phyloP scores from a whole-genome alignment of 2,797 vertebrate species.

The Galagoides demidoff region DNA sequence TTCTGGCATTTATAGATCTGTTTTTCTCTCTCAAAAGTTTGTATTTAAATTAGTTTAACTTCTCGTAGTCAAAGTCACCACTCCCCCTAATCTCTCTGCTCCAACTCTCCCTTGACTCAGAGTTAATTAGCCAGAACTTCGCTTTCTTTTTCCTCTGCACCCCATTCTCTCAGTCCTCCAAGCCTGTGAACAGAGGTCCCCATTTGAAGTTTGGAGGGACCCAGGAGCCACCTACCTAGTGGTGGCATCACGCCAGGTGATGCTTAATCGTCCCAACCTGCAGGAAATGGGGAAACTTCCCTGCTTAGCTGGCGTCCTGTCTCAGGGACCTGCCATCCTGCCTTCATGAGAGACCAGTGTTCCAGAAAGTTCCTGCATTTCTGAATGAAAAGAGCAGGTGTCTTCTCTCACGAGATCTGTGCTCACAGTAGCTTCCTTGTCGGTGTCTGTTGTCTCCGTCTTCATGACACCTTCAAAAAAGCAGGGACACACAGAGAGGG shows the following conservation, averaged over 20 bases:
- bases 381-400: background rate
- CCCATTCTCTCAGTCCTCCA: background rate
- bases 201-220: background rate
- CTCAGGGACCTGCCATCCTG: background rate
- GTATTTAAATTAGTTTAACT: background rate
- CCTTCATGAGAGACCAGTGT: background rate
- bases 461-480: background rate
- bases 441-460: background rate
- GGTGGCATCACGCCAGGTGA: background rate
- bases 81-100: background rate
- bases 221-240: background rate
- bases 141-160: background rate
- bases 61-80: background rate
- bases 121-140: background rate
- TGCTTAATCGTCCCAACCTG: background rate
- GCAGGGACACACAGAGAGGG: accelerated
- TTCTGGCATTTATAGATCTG: background rate
- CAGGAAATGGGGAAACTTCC: background rate
- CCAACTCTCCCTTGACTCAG: background rate
- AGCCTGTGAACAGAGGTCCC: background rate
- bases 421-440: background rate
- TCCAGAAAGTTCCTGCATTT: background rate
- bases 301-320: background rate
- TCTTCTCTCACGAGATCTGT: background rate
- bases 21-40: conserved; percentile 6